Evolutionary conservation across 2,797 vertebrate species (phyloP).

Genomic region (Chaetophractus vellerosus): DNA sequence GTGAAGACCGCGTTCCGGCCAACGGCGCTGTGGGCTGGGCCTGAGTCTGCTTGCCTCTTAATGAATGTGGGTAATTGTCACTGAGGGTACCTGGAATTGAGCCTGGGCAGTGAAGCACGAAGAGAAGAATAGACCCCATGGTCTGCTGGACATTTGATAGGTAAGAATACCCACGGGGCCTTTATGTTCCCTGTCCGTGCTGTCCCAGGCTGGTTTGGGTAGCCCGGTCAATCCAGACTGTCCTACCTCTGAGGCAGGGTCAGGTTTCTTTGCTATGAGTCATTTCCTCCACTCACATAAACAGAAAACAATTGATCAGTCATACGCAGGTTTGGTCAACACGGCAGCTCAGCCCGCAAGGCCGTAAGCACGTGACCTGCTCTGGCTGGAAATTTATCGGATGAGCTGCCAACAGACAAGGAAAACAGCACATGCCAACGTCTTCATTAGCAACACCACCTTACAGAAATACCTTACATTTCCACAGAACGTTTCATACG

Average conservation of each 20-base stretch:
- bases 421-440: neutral
- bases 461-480: neutral
- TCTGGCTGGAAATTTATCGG: neutral
- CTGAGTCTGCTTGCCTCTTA: neutral
- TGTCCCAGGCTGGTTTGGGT: neutral
- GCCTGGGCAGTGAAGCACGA: neutral
- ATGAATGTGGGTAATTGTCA: neutral
- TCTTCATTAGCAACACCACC: neutral
- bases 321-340: neutral
- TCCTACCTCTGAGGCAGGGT: constrained; percentile 4
- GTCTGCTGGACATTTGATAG: neutral
- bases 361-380: neutral
- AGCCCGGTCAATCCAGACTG: neutral
- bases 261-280: constrained; percentile 51
- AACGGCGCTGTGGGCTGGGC: neutral
- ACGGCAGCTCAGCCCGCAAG: neutral
- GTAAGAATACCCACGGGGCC: neutral
- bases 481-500: neutral
- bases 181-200: neutral
- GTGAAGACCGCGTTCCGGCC: neutral
- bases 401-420: neutral
- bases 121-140: constrained; percentile 43
- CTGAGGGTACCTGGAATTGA: neutral
- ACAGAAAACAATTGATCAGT: neutral
- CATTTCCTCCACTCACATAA: constrained; percentile 8